Evolutionary conservation across 2,113 vertebrate genomes (phyloP), one percentile per base, ranked within the genome.

Genomic region (Cebus imitator): DNA sequence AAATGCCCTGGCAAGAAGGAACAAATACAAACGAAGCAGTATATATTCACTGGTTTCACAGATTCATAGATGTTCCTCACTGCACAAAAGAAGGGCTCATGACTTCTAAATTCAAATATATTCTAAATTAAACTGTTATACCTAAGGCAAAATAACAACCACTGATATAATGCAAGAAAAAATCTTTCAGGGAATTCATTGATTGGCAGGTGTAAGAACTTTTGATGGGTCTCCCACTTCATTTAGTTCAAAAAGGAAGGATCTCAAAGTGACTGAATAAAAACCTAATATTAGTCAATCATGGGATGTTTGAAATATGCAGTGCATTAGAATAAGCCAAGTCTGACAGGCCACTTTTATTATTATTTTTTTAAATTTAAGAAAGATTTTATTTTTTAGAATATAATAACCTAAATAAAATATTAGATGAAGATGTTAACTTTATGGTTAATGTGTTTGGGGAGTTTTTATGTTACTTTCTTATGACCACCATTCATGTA

Each of bases 1-100:
- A 96, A 97, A 97, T 92, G 55, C 0, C 9, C 13, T 1, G 45
- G 72, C 30, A 97, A 64, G 83, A 50, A 79, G 80, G 16, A 96
- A 35, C 30, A 95, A 76, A 94, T 61, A 90, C 21, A 94, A 94
- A 97, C 0, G 43, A 80, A 93, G 23, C 5, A 35, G 75, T 43
- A 48, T 17, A 94, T 90, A 95, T 50, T 32, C 13, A 72, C 83
- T 8, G 3, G 48, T 76, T 55, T 78, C 76, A 45, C 8, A 96
- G 91, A 96, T 91, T 61, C 8, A 30, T 45, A 78, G 30, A 55
- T 13, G 3, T 79, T 94, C 2, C 30, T 85, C 37, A 70, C 37
- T 83, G 25, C 32, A 55, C 37, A 90, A 83, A 94, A 30, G 43
- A 79, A 2, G 76, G 12, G 87, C 14, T 68, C 57, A 79, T 43